These are phyloP conservation scores for Neoarius graeffei DNA, from an alignment of 2,113 vertebrate genomes.

Conservation along the genomic window DNA sequence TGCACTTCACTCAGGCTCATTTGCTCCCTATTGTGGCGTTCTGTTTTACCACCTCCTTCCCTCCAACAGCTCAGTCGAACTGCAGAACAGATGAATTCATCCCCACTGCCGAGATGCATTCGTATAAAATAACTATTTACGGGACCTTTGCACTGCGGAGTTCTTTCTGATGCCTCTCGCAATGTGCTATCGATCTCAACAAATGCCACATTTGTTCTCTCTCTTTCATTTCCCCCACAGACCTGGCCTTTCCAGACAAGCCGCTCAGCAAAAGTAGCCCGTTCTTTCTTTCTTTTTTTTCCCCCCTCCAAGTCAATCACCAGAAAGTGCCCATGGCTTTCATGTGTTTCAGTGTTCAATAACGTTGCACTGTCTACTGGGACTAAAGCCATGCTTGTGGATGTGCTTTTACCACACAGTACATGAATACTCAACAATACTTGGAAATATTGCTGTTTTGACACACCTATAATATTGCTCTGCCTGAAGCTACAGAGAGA, in stretches of 20 bases:
- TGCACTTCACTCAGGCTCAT: conserved; percentile 28
- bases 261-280: conserved; percentile 27
- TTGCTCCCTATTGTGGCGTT: conserved; percentile 33
- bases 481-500: neutral
- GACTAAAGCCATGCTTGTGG: conserved; percentile 35
- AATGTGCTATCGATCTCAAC: conserved; percentile 54
- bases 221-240: conserved; percentile 47
- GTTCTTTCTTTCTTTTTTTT: neutral
- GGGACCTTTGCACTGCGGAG: conserved; percentile 37
- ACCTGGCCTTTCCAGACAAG: conserved; percentile 50
- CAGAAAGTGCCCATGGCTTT: conserved; percentile 45
- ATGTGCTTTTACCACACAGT: conserved; percentile 28
- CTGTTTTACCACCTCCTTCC: conserved; percentile 5
- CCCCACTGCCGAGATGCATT: conserved; percentile 8
- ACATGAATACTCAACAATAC: conserved; percentile 1
- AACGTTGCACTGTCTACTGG: conserved; percentile 19
- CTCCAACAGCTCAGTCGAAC: conserved; percentile 17
- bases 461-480: neutral
- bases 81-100: conserved; percentile 34
- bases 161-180: conserved; percentile 39
- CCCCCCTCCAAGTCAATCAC: conserved; percentile 34
- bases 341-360: conserved; percentile 37
- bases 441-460: conserved; percentile 11
- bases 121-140: conserved; percentile 48
- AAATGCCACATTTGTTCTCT: conserved; percentile 59